phyloP scores from a whole-genome alignment of 2,797 vertebrate genomes.

The Scyliorhinus canicula region DNA sequence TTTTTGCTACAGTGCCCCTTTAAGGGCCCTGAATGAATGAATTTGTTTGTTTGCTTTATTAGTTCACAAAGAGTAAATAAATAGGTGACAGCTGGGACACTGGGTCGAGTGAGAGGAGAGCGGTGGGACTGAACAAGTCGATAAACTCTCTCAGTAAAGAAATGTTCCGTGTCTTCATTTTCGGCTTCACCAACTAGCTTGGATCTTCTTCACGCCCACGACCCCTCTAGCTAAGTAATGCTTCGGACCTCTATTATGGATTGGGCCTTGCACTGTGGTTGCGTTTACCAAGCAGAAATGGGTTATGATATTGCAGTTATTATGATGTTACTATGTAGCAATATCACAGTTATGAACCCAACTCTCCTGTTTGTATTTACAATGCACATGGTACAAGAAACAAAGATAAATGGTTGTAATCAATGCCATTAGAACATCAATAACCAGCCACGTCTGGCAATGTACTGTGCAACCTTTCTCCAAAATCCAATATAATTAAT shows the following conservation, averaged over 20 bases:
- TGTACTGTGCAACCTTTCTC: slow-evolving; percentile 39
- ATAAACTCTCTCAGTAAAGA: no score
- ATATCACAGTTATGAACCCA: not conserved
- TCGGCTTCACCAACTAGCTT: no score
- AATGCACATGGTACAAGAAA: not conserved
- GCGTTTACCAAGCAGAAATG: not conserved
- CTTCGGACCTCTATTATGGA: not conserved
- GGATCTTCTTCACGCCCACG: not conserved
- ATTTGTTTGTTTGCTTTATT: no score
- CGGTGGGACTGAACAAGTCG: no score
- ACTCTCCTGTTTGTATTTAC: not conserved
- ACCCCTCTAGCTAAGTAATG: not conserved
- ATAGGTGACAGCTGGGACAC: no score
- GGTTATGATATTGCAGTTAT: not conserved
- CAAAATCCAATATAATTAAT: slow-evolving; percentile 46
- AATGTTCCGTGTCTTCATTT: no score
- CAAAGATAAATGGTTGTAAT: slow-evolving; percentile 42
- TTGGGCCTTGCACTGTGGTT: no score
- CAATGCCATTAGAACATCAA: slow-evolving; percentile 42
- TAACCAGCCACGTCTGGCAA: slow-evolving; percentile 20
- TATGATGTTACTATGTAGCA: not conserved
- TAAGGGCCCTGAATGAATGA: no score
- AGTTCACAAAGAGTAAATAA: no score
- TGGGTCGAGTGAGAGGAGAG: no score
- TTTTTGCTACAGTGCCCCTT: no score